A percentile compares a stretch with the other conserved stretches of the same genome.
phyloP scores from a whole-genome alignment of 2,113 vertebrate species.

The human (Homo sapiens) region GRCh38 chr4:142216501-142217000 shows the following conservation, averaged over 20 bases:
- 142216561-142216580: conserved; percentile 17
- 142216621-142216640: conserved; percentile 44
- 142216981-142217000: background rate
- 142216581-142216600: background rate
- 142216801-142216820: background rate
- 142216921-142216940: background rate
- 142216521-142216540: background rate
- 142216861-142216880: background rate
- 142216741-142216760: background rate
- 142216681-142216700: background rate
- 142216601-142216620: background rate
- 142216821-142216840: background rate
- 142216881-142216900: background rate
- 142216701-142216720: background rate
- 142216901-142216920: background rate
- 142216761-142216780: background rate
- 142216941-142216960: background rate
- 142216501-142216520: background rate
- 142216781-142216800: background rate
- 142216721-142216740: background rate
- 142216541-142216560: conserved; percentile 44
- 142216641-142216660: background rate
- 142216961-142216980: no score
- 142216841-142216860: background rate
- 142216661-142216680: background rate